Conservation (phyloP, 2,113 vertebrate genomes). For the Dasypus novemcinctus region DNA sequence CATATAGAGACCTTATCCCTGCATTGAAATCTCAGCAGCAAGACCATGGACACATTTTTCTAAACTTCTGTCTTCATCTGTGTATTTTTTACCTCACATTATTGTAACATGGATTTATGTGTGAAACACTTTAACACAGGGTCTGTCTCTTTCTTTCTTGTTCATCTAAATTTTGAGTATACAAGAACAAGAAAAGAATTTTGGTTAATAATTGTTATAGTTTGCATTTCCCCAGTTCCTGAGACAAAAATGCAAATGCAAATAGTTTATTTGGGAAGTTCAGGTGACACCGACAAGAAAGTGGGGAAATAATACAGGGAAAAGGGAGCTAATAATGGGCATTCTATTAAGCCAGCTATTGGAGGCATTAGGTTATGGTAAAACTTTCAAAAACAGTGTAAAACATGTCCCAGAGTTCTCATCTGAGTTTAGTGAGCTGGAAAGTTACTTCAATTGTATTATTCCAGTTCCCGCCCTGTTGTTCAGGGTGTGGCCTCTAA, state of each 20-base stretch:
- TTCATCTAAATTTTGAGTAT: background rate
- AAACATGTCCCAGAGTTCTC: background rate
- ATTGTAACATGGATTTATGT: background rate
- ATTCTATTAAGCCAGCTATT: background rate
- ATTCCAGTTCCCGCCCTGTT: background rate
- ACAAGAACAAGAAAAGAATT: background rate
- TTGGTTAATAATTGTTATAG: constrained; percentile 1
- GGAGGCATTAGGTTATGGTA: background rate
- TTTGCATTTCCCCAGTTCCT: background rate
- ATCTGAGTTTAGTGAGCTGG: background rate
- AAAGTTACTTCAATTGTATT: background rate
- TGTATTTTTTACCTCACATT: background rate
- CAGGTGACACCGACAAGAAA: background rate
- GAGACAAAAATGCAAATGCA: background rate
- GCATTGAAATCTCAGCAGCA: background rate
- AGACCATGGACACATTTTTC: background rate
- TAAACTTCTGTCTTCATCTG: background rate
- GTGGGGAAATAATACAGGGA: background rate
- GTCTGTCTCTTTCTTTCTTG: background rate
- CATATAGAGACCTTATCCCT: background rate
- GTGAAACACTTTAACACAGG: background rate
- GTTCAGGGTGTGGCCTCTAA: no score
- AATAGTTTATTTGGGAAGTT: background rate
- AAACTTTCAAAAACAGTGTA: background rate
- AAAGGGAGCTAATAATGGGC: background rate